Conservation (phyloP, 2,888 invertebrate species). For the Eremobia ochroleuca region DNA sequence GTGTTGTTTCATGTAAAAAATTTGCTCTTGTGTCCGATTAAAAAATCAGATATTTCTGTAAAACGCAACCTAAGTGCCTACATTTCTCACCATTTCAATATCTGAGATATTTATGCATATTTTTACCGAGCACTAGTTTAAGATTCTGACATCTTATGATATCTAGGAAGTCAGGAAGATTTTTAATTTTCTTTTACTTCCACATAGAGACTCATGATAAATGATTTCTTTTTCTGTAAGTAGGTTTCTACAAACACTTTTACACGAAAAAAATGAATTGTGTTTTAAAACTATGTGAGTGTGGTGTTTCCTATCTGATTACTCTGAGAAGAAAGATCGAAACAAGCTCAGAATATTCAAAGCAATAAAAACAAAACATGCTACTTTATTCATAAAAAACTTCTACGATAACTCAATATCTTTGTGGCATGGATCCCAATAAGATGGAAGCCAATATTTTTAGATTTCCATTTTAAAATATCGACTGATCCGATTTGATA, state of each 20-base stretch:
- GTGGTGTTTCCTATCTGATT: neutral
- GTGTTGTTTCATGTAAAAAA: too few species aligned
- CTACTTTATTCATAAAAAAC: constrained; percentile 7
- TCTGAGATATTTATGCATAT: too few species aligned
- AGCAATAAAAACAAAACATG: neutral
- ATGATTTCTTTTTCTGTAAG: neutral
- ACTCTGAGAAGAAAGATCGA: neutral
- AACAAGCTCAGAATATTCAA: neutral
- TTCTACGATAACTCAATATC: constrained; percentile 11
- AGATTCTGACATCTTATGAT: too few species aligned
- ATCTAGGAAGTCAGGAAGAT: too few species aligned
- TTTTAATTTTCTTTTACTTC: too few species aligned
- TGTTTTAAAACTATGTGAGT: neutral
- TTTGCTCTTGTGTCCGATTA: too few species aligned
- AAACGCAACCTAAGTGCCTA: too few species aligned
- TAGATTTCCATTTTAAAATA: constrained; percentile 56
- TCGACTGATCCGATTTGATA: constrained; percentile 19
- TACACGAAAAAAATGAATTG: neutral
- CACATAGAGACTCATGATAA: too few species aligned
- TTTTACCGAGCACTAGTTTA: too few species aligned
- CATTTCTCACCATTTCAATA: too few species aligned
- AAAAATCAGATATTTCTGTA: too few species aligned
- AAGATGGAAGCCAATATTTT: constrained; percentile 34
- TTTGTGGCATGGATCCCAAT: neutral
- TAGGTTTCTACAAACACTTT: neutral